These are phyloP conservation scores for Phalacrocorax brasilianus DNA, from an alignment of 2,113 vertebrate species.

Conservation along the genomic window DNA sequence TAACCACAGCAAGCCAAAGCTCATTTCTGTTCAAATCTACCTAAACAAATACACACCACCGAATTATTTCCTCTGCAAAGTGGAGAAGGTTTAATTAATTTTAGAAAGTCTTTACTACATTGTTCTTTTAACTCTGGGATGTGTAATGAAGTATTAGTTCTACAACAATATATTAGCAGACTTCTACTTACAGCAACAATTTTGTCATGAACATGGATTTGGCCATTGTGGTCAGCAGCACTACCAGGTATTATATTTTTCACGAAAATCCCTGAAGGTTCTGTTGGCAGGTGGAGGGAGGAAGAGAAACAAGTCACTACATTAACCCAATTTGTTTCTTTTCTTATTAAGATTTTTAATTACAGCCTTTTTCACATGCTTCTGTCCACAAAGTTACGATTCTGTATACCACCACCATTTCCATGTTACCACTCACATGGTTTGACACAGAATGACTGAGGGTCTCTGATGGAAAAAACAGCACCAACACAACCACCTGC, in stretches of 20 bases:
- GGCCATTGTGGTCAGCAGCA: slow-evolving; percentile 83
- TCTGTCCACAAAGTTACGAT: not conserved
- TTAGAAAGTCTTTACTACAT: not conserved
- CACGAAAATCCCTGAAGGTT: slow-evolving; percentile 85
- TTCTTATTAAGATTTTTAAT: slow-evolving; percentile 1
- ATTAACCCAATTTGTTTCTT: not conserved
- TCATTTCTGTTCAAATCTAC: not conserved
- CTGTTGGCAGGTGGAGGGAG: slow-evolving; percentile 41
- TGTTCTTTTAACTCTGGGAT: not conserved
- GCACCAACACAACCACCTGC: not conserved
- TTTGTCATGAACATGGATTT: slow-evolving; percentile 83
- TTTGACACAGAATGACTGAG: not conserved
- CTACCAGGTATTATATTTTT: slow-evolving; percentile 86
- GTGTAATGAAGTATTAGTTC: not conserved
- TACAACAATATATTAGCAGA: not conserved
- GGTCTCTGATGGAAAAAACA: not conserved
- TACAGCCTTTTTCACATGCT: not conserved
- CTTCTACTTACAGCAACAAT: slow-evolving; percentile 83
- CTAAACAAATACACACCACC: not conserved
- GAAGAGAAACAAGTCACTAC: not conserved
- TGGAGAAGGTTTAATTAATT: not conserved
- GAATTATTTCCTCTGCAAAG: not conserved
- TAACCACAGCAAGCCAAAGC: slow-evolving; percentile 15
- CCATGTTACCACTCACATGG: not conserved
- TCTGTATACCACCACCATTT: not conserved